A percentile compares a stretch with the other conserved stretches of the same genome.
Evolutionary conservation across 2,797 vertebrate species (phyloP).

Genomic region (Paratrypauchen microcephalus): DNA sequence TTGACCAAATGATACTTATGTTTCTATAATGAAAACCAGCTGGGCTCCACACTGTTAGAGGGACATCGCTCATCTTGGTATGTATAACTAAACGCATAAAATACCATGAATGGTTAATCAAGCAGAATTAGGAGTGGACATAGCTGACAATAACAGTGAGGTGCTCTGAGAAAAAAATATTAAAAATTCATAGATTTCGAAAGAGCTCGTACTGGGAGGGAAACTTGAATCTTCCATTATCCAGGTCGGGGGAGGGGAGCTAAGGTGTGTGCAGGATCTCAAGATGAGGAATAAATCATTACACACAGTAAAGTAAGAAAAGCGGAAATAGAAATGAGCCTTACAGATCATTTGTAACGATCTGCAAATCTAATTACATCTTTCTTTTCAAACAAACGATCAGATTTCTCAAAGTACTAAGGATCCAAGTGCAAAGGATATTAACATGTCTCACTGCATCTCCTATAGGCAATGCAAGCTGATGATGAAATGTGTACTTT

Average conservation of each 20-base stretch:
- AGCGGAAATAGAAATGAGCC: constrained; percentile 11
- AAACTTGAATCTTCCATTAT: constrained; percentile 40
- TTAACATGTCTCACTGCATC: constrained; percentile 28
- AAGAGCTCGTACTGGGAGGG: constrained; percentile 48
- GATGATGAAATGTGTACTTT: neutral
- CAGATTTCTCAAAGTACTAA: constrained; percentile 34
- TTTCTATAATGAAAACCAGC: constrained; percentile 9
- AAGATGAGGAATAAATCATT: constrained; percentile 35
- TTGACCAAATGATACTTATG: constrained; percentile 1
- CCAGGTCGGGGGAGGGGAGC: constrained; percentile 34
- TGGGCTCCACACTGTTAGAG: constrained; percentile 7
- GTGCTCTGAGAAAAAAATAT: constrained; percentile 33
- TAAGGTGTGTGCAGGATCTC: constrained; percentile 46
- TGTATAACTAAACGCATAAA: constrained; percentile 10
- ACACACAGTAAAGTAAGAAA: constrained; percentile 17
- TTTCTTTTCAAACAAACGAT: constrained; percentile 25
- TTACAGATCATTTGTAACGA: constrained; percentile 22
- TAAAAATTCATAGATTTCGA: constrained; percentile 53
- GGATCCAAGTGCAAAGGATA: neutral
- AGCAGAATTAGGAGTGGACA: constrained; percentile 16
- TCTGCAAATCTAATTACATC: constrained; percentile 37
- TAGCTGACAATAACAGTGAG: constrained; percentile 20
- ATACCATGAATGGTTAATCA: constrained; percentile 44
- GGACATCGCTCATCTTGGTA: constrained; percentile 16
- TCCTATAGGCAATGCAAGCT: constrained; percentile 27